Evolutionary conservation across 2,797 vertebrate genomes (phyloP).

Genomic region (Pyrocephalus nanus): DNA sequence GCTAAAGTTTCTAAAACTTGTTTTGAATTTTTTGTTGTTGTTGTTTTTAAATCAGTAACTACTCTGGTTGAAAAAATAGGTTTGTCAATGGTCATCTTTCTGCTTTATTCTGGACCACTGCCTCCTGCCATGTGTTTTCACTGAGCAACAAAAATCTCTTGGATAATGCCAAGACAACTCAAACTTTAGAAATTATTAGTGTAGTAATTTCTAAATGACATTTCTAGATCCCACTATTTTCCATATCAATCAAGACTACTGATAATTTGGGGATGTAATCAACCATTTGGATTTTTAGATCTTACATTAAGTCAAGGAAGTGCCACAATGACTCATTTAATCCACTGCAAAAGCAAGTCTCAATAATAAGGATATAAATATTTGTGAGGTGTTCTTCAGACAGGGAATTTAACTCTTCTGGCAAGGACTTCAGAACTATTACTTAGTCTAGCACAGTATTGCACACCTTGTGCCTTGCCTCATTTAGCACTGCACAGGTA

Average conservation of each 20-base stretch:
- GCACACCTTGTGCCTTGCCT: background rate
- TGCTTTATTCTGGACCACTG: background rate
- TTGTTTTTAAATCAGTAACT: background rate
- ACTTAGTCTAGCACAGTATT: background rate
- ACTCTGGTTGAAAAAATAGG: background rate
- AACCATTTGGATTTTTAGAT: background rate
- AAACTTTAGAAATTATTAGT: background rate
- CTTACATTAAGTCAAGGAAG: background rate
- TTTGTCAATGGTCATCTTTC: background rate
- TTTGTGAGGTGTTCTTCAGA: background rate
- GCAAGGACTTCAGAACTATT: background rate
- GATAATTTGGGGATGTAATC: background rate
- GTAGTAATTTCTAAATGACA: background rate
- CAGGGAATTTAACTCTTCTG: background rate
- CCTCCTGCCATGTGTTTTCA: background rate
- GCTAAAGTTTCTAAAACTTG: background rate
- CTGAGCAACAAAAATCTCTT: background rate
- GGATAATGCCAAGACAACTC: background rate
- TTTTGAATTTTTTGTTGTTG: background rate
- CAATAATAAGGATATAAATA: background rate
- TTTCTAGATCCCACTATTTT: background rate
- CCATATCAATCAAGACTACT: background rate
- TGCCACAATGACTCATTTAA: background rate
- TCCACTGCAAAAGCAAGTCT: background rate
- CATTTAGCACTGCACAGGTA: rapidly evolving